Base-by-base conservation (phyloP, 2,113 vertebrate species). In the Anolis carolinensis region DNA sequence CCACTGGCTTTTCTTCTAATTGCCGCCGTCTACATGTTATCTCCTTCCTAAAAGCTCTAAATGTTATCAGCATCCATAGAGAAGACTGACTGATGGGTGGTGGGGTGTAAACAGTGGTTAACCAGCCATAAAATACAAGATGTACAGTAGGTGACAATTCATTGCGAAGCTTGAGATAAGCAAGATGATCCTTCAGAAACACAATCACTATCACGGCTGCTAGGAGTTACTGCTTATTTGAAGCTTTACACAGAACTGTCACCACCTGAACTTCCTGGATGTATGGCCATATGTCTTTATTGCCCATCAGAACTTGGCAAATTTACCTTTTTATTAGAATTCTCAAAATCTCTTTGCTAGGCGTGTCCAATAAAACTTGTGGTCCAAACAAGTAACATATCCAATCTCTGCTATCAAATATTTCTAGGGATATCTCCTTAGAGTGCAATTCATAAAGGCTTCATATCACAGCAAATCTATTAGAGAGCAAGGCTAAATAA, bases 121-220 rank as follows among this genome's bases (percentile, higher is more conserved):
- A 73, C 59, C 13, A 55, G 81, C 50, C 25, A 32, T 16, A 25
- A 63, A 63, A 48, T 50, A 32, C 39, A 84, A 65, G n/a, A 55
- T 55, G 34, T 71, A 67, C 30, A n/a, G 16, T 34, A 48, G 36
- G 82, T 21, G 48, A 55, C 50, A 39, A 55, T 44, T 65, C 36
- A 13, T 11, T 65, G n/a, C 34, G 32, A 81, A 76, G 44, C 59
- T 76, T 50, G 32, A 84, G 72, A 84, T 84, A 84, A 76, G 27
- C 18, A 25, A 76, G 32, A 62, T 20, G 39, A 67, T 62, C 59
- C 30, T 48, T 84, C 30, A 76, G 36, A 25, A 76, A 2, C 59
- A 20, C 44, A 32, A 21, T 50, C 76, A 76, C 76, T 76, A 14
- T 67, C 82, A 67, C 59, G 8, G 73, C 44, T 84, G 65, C 32